phyloP scores from a whole-genome alignment of 2,888 invertebrate genomes.

The Leptothorax acervorum region DNA sequence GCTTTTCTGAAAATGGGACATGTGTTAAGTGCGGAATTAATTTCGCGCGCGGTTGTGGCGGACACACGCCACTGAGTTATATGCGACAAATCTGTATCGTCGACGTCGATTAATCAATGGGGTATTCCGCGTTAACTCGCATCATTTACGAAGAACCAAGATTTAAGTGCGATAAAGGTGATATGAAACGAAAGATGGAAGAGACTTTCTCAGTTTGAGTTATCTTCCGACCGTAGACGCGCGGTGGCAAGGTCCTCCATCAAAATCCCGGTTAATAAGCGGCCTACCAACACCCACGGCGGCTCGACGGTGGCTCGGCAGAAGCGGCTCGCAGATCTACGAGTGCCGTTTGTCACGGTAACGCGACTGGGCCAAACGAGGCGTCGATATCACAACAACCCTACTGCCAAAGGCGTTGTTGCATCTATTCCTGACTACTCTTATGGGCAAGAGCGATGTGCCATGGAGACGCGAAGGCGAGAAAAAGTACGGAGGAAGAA shows the following conservation, averaged over 20 bases:
- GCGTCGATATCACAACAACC: slow-evolving; percentile 80
- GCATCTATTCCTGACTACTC: slow-evolving; percentile 59
- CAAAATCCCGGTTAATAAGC: slow-evolving; percentile 60
- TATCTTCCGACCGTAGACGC: not conserved
- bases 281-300: not conserved
- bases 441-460: slow-evolving; percentile 32
- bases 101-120: slow-evolving; percentile 48
- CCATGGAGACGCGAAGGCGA: not conserved
- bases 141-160: slow-evolving; percentile 35
- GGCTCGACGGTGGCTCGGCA: not conserved
- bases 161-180: slow-evolving; percentile 46
- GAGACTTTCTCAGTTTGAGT: slow-evolving; percentile 14
- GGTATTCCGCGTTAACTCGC: not conserved
- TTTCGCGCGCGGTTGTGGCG: slow-evolving; percentile 27
- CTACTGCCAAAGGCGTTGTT: slow-evolving; percentile 77
- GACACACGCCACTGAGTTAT: slow-evolving; percentile 28
- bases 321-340: slow-evolving; percentile 64
- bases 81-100: slow-evolving; percentile 53
- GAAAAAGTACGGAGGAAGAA: not conserved
- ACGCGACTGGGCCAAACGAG: slow-evolving; percentile 78
- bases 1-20: slow-evolving; percentile 47
- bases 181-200: slow-evolving; percentile 19
- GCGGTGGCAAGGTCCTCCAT: slow-evolving; percentile 42
- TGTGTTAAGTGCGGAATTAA: slow-evolving; percentile 51
- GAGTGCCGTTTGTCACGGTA: slow-evolving; percentile 76